Percentiles rank a stretch among this genome's conserved stretches.
Conservation (phyloP, 2,888 invertebrate genomes). For the Lithosia quadra region DNA sequence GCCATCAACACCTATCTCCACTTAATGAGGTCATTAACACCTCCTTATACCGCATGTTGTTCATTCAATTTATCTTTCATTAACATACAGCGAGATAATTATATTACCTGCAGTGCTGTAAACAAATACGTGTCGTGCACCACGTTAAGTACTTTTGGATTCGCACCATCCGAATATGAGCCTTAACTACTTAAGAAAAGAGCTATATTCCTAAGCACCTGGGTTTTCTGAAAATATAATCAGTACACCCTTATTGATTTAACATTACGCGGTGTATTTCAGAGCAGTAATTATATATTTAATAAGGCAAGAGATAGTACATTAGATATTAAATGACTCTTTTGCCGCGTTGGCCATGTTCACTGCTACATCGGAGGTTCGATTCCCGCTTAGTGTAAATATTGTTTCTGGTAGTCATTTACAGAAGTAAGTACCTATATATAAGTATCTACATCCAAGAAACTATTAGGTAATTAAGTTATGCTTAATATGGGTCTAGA, state of each 20-base stretch:
- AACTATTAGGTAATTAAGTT: too few species aligned
- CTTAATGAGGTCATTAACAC: slow-evolving; percentile 3
- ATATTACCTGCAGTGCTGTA: slow-evolving; percentile 11
- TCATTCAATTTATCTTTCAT: slow-evolving; percentile 9
- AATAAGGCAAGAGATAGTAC: background rate
- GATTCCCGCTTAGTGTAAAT: background rate
- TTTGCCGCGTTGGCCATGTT: too few species aligned
- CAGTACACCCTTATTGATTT: slow-evolving; percentile 1
- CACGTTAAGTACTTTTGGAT: background rate
- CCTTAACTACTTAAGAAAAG: background rate
- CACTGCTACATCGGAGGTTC: too few species aligned
- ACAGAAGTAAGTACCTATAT: too few species aligned
- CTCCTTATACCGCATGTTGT: slow-evolving; percentile 7
- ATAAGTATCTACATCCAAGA: too few species aligned
- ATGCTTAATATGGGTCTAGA: too few species aligned
- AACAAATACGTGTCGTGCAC: slow-evolving; percentile 7
- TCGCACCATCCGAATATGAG: background rate
- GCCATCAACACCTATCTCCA: background rate
- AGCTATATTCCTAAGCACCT: background rate
- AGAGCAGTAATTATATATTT: slow-evolving; percentile 2
- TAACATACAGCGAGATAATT: slow-evolving; percentile 7
- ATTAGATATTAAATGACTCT: background rate
- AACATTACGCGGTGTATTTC: background rate
- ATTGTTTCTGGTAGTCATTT: too few species aligned
- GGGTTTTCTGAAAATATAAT: slow-evolving; percentile 2